A percentile compares a stretch with the other conserved stretches of the same genome.
phyloP scores from a whole-genome alignment of 2,113 vertebrate genomes.

The Strigops habroptila region DNA sequence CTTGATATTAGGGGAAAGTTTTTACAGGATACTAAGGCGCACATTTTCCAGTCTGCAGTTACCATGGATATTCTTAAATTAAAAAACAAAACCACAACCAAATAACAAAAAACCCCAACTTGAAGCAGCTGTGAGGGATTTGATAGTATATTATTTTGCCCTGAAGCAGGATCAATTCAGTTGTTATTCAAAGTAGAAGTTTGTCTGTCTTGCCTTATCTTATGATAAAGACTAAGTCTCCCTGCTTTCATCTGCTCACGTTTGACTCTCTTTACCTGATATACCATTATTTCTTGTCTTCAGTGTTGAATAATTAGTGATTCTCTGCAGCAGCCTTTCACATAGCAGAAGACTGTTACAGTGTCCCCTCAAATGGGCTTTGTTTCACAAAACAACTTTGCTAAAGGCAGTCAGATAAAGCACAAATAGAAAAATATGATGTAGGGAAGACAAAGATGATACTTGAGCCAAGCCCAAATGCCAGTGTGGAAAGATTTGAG shows the following conservation, averaged over 20 bases:
- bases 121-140: neutral
- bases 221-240: neutral
- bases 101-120: neutral
- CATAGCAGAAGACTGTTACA: neutral
- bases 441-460: neutral
- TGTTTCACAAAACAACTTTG: neutral
- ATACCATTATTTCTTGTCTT: neutral
- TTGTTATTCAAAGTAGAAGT: neutral
- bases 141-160: neutral
- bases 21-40: neutral
- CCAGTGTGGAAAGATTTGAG: neutral
- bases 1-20: neutral
- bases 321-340: neutral
- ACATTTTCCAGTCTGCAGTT: neutral
- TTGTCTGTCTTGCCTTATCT: neutral
- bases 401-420: neutral
- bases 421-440: neutral
- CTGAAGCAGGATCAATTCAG: neutral
- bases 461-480: neutral
- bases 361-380: neutral
- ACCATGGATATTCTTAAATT: neutral
- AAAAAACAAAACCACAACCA: neutral
- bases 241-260: neutral
- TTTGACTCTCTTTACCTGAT: neutral
- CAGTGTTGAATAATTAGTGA: neutral